Base-by-base conservation (phyloP, 2,797 vertebrate genomes). In the Lacerta agilis region DNA sequence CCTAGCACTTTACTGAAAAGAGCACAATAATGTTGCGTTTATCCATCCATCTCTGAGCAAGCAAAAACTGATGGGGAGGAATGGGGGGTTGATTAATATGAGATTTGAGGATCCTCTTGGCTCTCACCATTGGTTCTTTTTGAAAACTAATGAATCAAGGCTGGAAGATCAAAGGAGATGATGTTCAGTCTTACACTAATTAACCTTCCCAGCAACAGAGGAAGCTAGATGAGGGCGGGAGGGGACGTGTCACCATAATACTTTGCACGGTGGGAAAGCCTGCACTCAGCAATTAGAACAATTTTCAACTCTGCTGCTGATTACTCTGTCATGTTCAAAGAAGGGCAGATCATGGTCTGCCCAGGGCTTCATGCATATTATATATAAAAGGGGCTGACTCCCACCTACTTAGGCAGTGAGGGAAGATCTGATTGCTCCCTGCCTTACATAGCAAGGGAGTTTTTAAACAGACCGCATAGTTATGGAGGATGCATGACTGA, bases 161-260 rank as follows among this genome's bases (percentile, higher is more conserved):
- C 78, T 43, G 17, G 4, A 36, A 41, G 83, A 85, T 87, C 72
- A 85, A 81, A 90, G 69, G 71, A 61, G 23, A 27, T n/a, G 2
- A 81, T 81, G 45, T 85, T 90, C 33, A 71, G 38, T 80, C 38
- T 71, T 77, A 23, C 20, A 27, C 72, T 78, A 86, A 87, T 90
- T 87, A 87, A 87, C 78, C 64, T 84, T 80, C 82, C 45, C 86
- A 82, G n/a, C 29, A n/a, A 82, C 43, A 87, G 76, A 41, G 41
- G 45, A 85, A n/a, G 38, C 72, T 83, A 45, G 43, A 17, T 20
- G 61, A 71, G 61, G 36, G 82, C 1, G 20, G 66, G 77, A 73
- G 25, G 80, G 69, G 61, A 43, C 5, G 13, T 20, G 29, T 66
- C 58, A 33, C 33, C 33, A 64, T 43, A 90, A 69, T 25, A 25